phyloP scores from a whole-genome alignment of 2,888 invertebrate species.

The Dasysyrphus albostriatus region DNA sequence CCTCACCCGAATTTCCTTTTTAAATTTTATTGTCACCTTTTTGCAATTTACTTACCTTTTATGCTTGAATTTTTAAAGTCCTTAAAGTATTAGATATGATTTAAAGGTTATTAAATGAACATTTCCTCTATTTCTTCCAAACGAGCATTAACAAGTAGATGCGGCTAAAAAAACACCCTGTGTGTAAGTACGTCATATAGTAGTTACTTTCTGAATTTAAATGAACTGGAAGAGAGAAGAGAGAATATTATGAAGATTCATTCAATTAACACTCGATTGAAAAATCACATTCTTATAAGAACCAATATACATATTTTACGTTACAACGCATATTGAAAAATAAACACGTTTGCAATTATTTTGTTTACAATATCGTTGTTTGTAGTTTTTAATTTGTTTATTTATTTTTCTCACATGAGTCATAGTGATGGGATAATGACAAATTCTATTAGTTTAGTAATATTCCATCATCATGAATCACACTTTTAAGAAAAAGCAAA shows the following conservation, averaged over 20 bases:
- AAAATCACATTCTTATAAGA: conserved; percentile 36
- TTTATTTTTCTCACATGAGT: conserved; percentile 47
- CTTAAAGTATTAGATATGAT: too few species aligned
- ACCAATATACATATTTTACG: conserved; percentile 1
- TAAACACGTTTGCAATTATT: conserved; percentile 26
- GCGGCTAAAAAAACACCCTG: neutral
- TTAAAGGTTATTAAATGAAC: too few species aligned
- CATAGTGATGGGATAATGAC: conserved; percentile 34
- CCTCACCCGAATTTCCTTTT: too few species aligned
- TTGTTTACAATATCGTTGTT: conserved; percentile 22
- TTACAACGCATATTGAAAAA: conserved; percentile 21
- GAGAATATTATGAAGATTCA: conserved; percentile 6
- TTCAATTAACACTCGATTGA: conserved; percentile 55
- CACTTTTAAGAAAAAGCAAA: neutral
- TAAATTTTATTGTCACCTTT: too few species aligned
- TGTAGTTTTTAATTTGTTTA: conserved; percentile 3
- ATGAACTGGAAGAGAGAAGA: neutral
- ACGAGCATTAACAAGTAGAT: too few species aligned
- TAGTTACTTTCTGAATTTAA: conserved; percentile 5
- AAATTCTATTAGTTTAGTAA: neutral
- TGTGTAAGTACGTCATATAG: neutral
- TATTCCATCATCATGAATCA: conserved; percentile 3
- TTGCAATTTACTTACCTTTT: too few species aligned
- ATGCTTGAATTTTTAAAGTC: too few species aligned
- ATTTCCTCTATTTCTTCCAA: too few species aligned